phyloP scores from a whole-genome alignment of 2,888 invertebrate species.

The Nomada ferruginata region DNA sequence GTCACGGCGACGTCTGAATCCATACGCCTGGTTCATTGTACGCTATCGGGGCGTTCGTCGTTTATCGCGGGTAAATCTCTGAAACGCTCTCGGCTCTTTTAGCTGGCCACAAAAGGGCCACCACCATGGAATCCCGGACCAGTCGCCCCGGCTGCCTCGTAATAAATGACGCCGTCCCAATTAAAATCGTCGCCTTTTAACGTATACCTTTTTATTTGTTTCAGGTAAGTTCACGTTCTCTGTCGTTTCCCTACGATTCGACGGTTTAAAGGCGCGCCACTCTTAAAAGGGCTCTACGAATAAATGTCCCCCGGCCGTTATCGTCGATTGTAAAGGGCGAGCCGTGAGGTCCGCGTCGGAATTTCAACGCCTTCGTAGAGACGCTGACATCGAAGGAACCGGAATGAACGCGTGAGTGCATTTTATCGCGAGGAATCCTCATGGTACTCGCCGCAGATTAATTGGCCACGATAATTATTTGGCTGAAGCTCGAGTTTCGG shows the following conservation, averaged over 20 bases:
- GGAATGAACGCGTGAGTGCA: conserved; percentile 21
- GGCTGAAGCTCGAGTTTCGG: neutral
- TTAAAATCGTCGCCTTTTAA: conserved; percentile 69
- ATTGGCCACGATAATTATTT: conserved; percentile 25
- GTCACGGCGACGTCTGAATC: conserved; percentile 50
- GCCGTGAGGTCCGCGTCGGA: conserved; percentile 3
- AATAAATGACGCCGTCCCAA: conserved; percentile 73
- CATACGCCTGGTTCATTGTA: conserved; percentile 56
- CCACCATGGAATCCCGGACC: conserved; percentile 62
- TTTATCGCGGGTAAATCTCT: conserved; percentile 54
- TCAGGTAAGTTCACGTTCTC: conserved; percentile 61
- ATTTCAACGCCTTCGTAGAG: conserved; percentile 45
- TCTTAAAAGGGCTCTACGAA: conserved; percentile 27
- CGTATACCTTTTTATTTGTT: conserved; percentile 66
- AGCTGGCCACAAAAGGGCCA: conserved; percentile 65
- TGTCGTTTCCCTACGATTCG: conserved; percentile 31
- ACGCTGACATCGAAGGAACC: conserved; percentile 6
- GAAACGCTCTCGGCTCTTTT: conserved; percentile 61
- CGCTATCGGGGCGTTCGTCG: conserved; percentile 56
- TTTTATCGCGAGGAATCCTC: conserved; percentile 10
- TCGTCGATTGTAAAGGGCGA: conserved; percentile 50
- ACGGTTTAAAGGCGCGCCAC: conserved; percentile 35
- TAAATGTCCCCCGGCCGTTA: conserved; percentile 34
- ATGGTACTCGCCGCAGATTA: neutral
- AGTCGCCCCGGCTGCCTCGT: conserved; percentile 48